A percentile compares a stretch with the other conserved stretches of the same genome.
Evolutionary conservation across 2,888 invertebrate genomes (phyloP).

Genomic region (Drosophila koepferae): DNA sequence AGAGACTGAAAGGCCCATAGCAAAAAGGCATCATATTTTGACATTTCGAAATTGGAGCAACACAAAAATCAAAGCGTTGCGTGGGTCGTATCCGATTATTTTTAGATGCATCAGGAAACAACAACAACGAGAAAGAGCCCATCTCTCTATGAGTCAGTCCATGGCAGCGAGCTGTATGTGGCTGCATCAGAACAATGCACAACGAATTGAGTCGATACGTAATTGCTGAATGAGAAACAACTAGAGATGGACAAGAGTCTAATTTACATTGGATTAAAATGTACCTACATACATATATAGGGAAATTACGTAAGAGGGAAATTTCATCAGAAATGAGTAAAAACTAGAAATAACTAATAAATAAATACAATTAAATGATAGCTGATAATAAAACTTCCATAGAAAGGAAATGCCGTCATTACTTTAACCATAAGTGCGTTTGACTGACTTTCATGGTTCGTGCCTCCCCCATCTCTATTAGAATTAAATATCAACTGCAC

Average conservation of each 20-base stretch:
- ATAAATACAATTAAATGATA: not conserved
- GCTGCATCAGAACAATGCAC: slow-evolving; percentile 25
- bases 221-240: slow-evolving; percentile 6
- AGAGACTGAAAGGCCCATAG: not conserved
- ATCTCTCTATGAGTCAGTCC: slow-evolving; percentile 35
- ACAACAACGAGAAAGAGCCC: slow-evolving; percentile 12
- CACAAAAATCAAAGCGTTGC: slow-evolving; percentile 55
- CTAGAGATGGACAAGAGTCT: not conserved
- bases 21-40: slow-evolving; percentile 42
- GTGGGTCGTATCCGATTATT: slow-evolving; percentile 71
- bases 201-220: slow-evolving; percentile 31
- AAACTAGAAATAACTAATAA: not conserved
- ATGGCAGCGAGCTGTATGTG: slow-evolving; percentile 14
- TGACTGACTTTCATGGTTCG: not conserved
- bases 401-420: not conserved
- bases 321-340: not conserved
- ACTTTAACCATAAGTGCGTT: not conserved
- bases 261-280: not conserved
- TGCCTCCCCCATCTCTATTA: not conserved
- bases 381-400: not conserved
- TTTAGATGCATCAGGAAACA: slow-evolving; percentile 64
- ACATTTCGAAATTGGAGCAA: slow-evolving; percentile 76
- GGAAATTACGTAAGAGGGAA: not conserved
- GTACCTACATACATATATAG: not conserved
- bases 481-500: slow-evolving; percentile 33